These are phyloP conservation scores for Thamnophis sirtalis DNA, from an alignment of 2,113 vertebrate genomes.

Conservation along the genomic window DNA sequence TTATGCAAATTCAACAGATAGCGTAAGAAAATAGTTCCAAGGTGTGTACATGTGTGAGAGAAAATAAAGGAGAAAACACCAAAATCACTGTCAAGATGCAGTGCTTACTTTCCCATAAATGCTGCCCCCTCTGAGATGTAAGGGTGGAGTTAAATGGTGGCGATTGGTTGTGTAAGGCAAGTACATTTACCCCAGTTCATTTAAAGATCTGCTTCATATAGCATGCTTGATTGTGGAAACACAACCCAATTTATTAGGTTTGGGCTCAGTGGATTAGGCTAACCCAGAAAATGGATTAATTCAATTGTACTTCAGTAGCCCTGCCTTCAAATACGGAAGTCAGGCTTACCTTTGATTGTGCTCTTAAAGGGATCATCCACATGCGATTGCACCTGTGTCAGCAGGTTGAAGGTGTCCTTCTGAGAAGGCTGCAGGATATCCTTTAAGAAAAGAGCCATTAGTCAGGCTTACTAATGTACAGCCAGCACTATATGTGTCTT, in stretches of 20 bases:
- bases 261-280: background rate
- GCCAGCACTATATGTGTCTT: rapidly evolving
- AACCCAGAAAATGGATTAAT: background rate
- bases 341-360: slow-evolving; percentile 7
- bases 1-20: background rate
- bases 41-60: background rate
- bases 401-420: background rate
- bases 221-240: background rate
- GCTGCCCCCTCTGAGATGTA: background rate
- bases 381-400: rapidly evolving
- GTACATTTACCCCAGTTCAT: background rate
- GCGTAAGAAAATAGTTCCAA: background rate
- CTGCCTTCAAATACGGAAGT: background rate
- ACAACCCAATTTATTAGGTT: background rate
- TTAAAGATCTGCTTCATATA: background rate
- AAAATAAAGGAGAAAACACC: background rate
- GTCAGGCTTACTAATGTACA: rapidly evolving
- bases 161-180: background rate
- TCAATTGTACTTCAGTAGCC: background rate
- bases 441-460: slow-evolving; percentile 30
- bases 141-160: background rate
- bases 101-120: background rate
- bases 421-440: slow-evolving; percentile 22
- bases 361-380: rapidly evolving
- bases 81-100: background rate